phyloP scores from a whole-genome alignment of 2,113 vertebrate species.

The Falco punctatus region DNA sequence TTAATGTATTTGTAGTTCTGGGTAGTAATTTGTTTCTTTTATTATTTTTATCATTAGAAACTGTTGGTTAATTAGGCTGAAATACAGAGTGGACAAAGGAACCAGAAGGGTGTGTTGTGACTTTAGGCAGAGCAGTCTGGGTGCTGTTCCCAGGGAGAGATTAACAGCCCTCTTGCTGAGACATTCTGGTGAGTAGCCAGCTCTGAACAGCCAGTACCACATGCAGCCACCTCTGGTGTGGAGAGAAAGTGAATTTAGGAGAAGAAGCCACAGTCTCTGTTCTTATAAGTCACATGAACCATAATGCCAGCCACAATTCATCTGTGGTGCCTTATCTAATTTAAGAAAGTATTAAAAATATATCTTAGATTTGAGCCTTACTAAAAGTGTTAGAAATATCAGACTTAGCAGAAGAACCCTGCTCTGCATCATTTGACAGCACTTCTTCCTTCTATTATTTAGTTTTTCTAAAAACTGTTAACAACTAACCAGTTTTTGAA shows the following conservation, averaged over 20 bases:
- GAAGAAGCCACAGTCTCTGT: background rate
- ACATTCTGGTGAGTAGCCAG: background rate
- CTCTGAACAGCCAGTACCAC: background rate
- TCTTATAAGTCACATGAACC: background rate
- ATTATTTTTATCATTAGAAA: slow-evolving; percentile 11
- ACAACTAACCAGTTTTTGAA: background rate
- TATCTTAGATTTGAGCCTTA: background rate
- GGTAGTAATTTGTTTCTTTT: background rate
- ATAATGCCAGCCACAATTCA: background rate
- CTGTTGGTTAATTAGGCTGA: slow-evolving; percentile 6
- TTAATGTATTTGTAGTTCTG: background rate
- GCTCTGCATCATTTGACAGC: background rate
- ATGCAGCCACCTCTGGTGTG: background rate
- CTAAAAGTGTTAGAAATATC: background rate
- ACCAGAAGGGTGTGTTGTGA: slow-evolving; percentile 15
- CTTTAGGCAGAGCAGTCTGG: slow-evolving; percentile 2
- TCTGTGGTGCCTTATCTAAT: background rate
- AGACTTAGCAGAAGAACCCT: background rate
- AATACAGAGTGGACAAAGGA: slow-evolving; percentile 1
- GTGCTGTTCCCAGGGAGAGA: slow-evolving; percentile 20
- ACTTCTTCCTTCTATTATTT: background rate
- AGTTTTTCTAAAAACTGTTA: background rate
- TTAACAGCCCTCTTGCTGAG: background rate
- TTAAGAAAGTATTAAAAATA: background rate
- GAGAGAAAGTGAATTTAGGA: background rate